Percentiles rank a stretch among this genome's conserved stretches.
These are phyloP conservation scores for Hirundo rustica DNA, from an alignment of 2,797 vertebrate genomes.

Conservation along the genomic window DNA sequence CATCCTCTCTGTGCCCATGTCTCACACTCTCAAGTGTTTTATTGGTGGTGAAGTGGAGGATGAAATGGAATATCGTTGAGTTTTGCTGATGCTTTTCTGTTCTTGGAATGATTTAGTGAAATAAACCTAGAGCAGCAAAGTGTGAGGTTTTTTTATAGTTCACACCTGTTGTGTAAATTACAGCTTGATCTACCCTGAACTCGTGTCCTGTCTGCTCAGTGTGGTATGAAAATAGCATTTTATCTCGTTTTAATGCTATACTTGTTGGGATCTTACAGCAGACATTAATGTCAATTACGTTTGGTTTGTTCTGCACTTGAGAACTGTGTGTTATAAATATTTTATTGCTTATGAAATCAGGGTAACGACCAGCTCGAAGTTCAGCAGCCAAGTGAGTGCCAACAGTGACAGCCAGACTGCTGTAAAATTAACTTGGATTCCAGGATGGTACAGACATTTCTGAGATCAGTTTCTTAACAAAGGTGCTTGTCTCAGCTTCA, in stretches of 20 bases:
- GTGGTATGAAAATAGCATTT: neutral
- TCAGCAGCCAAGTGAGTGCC: neutral
- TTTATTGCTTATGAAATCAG: neutral
- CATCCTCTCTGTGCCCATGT: no score
- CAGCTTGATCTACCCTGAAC: neutral
- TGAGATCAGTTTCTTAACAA: neutral
- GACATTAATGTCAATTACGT: neutral
- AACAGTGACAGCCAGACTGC: neutral
- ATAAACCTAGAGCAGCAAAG: neutral
- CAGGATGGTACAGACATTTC: neutral
- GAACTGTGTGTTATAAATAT: neutral
- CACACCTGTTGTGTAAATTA: neutral
- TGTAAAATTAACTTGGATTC: slow-evolving; percentile 9
- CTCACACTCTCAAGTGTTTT: neutral
- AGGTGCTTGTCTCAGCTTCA: neutral
- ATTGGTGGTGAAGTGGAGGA: neutral
- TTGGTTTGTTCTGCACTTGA: neutral
- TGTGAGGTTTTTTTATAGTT: neutral
- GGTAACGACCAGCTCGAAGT: neutral
- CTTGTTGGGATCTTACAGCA: neutral
- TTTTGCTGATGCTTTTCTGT: neutral
- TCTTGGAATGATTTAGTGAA: neutral
- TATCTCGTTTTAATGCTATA: neutral
- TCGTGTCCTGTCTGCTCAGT: neutral
- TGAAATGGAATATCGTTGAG: neutral